A percentile compares a stretch with the other conserved stretches of the same genome.
phyloP scores from a whole-genome alignment of 2,888 invertebrate species.

The Clepsis dumicolana region DNA sequence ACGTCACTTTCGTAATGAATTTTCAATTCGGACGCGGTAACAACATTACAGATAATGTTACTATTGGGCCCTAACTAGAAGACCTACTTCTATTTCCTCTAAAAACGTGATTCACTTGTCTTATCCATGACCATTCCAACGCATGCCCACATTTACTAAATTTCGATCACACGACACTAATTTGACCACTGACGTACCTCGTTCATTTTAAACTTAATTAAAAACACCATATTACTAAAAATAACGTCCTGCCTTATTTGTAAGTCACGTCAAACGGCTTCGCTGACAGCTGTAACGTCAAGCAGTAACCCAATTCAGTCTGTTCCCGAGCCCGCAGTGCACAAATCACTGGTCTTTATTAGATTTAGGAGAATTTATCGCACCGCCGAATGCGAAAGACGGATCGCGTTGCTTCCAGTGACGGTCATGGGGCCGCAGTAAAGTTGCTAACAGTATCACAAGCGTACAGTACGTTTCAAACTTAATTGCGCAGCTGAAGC shows the following conservation, averaged over 20 bases:
- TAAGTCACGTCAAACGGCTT: conserved; percentile 19
- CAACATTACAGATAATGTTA: no score
- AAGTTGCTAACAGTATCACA: conserved; percentile 1
- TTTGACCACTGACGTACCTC: neutral
- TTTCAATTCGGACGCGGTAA: no score
- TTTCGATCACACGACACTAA: no score
- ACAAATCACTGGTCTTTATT: conserved; percentile 64
- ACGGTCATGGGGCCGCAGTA: conserved; percentile 4
- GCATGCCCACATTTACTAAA: no score
- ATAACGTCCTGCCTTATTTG: neutral
- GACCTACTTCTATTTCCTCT: no score
- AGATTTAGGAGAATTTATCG: conserved; percentile 64
- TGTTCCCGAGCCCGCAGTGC: conserved; percentile 50
- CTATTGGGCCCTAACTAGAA: no score
- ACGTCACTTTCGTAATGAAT: no score
- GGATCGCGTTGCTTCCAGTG: conserved; percentile 46
- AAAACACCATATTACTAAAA: neutral
- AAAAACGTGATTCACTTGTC: no score
- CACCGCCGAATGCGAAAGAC: conserved; percentile 57
- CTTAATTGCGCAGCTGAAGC: no score
- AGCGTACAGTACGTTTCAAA: no score
- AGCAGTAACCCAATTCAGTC: conserved; percentile 34
- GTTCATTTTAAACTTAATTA: neutral
- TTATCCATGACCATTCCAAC: no score
- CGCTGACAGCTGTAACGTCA: conserved; percentile 35